A percentile compares a stretch with the other conserved stretches of the same genome.
These are phyloP conservation scores for Syritta pipiens DNA, from an alignment of 2,888 invertebrate species.

Conservation along the genomic window DNA sequence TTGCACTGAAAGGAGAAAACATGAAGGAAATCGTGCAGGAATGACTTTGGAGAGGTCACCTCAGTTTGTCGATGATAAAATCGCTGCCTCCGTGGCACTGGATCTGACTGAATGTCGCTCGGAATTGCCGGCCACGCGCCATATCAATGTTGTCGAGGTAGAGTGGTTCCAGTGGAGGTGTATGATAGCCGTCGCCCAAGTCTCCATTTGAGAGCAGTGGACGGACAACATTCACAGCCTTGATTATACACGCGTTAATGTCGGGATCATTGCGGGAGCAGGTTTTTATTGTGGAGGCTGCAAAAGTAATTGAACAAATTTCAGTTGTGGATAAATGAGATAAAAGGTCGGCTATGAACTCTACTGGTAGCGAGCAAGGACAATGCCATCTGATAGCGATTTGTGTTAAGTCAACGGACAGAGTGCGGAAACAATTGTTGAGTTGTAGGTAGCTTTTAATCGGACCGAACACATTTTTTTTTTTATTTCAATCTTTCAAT, in stretches of 20 bases:
- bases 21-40: not conserved
- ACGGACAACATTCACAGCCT: constrained; percentile 75
- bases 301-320: constrained; percentile 22
- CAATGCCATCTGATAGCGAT: too few species aligned
- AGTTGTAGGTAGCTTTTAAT: too few species aligned
- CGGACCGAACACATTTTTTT: too few species aligned
- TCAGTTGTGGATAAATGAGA: too few species aligned
- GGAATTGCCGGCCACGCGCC: constrained; percentile 76
- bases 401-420: too few species aligned
- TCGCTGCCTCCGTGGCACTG: constrained; percentile 77
- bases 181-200: constrained; percentile 77
- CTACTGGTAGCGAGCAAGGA: not conserved
- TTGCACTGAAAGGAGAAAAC: constrained; percentile 72
- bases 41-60: constrained; percentile 69
- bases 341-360: too few species aligned
- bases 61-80: constrained; percentile 77
- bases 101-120: constrained; percentile 76
- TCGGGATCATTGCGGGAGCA: constrained; percentile 78
- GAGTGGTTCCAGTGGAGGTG: constrained; percentile 77
- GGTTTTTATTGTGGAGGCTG: constrained; percentile 76
- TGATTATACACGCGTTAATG: constrained; percentile 76
- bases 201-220: constrained; percentile 76
- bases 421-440: too few species aligned
- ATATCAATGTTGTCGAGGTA: constrained; percentile 77
- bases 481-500: too few species aligned